Evolutionary conservation across 1,140 invertebrate species (phyloP).

Genomic region (Papilio dardanus): DNA sequence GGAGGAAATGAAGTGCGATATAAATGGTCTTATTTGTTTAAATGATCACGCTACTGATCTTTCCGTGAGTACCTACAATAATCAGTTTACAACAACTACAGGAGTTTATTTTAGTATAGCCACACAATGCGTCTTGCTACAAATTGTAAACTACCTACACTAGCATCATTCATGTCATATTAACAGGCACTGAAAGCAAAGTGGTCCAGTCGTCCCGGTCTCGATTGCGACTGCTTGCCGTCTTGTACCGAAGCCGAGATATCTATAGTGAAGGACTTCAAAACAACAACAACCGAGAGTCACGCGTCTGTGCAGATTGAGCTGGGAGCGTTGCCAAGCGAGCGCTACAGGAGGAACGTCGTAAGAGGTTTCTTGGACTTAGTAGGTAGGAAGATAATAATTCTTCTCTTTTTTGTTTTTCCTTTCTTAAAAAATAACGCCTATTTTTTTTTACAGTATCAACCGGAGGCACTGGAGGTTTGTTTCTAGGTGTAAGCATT

Average conservation of each 20-base stretch:
- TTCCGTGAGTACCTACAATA: constrained; percentile 78
- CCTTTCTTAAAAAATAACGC: too few species aligned
- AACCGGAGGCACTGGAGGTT: constrained; percentile 84
- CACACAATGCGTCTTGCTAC: too few species aligned
- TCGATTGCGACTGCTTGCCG: constrained; percentile 85
- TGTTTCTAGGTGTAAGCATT: constrained; percentile 85
- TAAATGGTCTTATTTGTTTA: constrained; percentile 84
- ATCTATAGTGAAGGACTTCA: constrained; percentile 82
- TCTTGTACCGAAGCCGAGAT: constrained; percentile 86
- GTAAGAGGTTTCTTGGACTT: constrained; percentile 84
- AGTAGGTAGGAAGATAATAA: constrained; percentile 81
- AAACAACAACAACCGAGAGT: constrained; percentile 55
- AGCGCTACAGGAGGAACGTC: constrained; percentile 84
- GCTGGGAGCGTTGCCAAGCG: constrained; percentile 83
- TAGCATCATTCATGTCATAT: too few species aligned
- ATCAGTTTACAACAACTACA: too few species aligned
- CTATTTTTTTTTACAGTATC: constrained; percentile 81
- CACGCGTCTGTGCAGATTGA: constrained; percentile 81
- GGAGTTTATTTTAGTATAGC: too few species aligned
- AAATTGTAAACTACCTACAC: too few species aligned
- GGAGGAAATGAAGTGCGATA: constrained; percentile 67
- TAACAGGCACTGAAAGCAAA: constrained; percentile 71
- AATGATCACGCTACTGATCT: constrained; percentile 84
- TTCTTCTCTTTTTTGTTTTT: neutral
- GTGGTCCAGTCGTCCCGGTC: constrained; percentile 76